Percentiles rank a stretch among this genome's conserved stretches.
phyloP scores from a whole-genome alignment of 2,888 invertebrate species.

The Arge pagana region DNA sequence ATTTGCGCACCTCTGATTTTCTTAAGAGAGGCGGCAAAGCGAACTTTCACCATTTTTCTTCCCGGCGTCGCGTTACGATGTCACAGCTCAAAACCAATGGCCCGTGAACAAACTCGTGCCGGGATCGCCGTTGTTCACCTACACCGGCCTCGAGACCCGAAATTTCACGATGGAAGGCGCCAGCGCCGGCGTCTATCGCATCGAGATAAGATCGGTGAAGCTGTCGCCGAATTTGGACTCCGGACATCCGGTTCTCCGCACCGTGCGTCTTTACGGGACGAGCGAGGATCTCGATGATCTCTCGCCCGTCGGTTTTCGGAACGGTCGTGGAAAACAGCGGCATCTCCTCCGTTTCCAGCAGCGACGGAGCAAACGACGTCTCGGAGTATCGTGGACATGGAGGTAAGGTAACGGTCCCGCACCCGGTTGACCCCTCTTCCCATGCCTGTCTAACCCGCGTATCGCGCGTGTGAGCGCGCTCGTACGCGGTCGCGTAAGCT shows the following conservation, averaged over 20 bases:
- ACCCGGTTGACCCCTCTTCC: constrained; percentile 19
- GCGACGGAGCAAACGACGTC: constrained; percentile 48
- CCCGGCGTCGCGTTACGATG: background rate
- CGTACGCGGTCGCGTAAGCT: no score
- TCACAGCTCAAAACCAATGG: constrained; percentile 43
- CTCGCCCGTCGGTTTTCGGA: constrained; percentile 28
- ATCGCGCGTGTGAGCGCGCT: no score
- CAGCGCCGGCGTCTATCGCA: constrained; percentile 52
- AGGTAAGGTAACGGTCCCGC: constrained; percentile 40
- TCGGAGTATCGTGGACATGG: constrained; percentile 55
- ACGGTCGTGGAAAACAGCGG: constrained; percentile 37
- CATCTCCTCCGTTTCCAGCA: constrained; percentile 51
- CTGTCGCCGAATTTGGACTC: constrained; percentile 24
- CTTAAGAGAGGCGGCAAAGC: no score
- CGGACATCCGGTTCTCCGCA: constrained; percentile 39
- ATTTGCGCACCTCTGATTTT: no score
- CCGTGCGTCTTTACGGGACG: constrained; percentile 53
- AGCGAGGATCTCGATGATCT: constrained; percentile 46
- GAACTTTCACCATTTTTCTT: background rate
- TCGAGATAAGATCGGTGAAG: constrained; percentile 50
- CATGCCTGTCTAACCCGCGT: no score
- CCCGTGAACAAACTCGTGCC: constrained; percentile 53
- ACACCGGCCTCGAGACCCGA: constrained; percentile 51
- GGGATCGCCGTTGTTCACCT: constrained; percentile 51
- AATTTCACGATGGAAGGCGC: constrained; percentile 53